These are phyloP conservation scores for Hemibagrus guttatus DNA, from an alignment of 2,797 vertebrate genomes.

Conservation along the genomic window DNA sequence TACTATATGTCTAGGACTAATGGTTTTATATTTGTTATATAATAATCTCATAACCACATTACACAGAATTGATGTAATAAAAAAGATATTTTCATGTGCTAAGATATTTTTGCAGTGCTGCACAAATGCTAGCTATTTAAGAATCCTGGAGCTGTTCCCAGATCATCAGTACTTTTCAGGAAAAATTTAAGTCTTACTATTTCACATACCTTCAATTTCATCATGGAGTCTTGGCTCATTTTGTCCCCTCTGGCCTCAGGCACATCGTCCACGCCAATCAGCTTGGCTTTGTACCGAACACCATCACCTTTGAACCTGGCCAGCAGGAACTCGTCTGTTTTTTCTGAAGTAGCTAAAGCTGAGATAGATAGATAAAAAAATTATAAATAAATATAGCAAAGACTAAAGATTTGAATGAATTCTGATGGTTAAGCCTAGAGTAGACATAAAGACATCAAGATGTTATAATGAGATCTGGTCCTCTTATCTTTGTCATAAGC, in stretches of 20 bases:
- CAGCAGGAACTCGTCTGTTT: constrained; percentile 83
- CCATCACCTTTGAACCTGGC: constrained; percentile 77
- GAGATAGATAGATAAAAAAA: too few relatives aligned
- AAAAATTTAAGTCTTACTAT: background rate
- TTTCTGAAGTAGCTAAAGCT: constrained; percentile 74
- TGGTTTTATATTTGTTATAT: background rate
- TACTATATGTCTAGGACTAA: background rate
- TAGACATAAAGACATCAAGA: background rate
- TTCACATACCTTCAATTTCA: constrained; percentile 77
- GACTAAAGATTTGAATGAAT: background rate
- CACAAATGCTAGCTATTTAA: background rate
- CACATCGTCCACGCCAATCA: constrained; percentile 76
- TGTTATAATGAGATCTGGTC: background rate
- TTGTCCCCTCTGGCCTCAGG: constrained; percentile 70
- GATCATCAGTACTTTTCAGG: background rate
- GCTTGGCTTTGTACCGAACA: constrained; percentile 78
- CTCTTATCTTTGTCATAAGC: background rate
- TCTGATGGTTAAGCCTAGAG: background rate
- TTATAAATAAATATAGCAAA: background rate
- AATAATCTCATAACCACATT: background rate
- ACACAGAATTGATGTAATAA: too few relatives aligned
- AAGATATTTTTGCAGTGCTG: background rate
- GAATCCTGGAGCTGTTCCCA: background rate
- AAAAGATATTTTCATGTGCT: background rate
- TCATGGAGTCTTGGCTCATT: constrained; percentile 80